A percentile compares a stretch with the other conserved stretches of the same genome.
Evolutionary conservation across 2,888 invertebrate genomes (phyloP).

Genomic region (Steinernema scapterisci): DNA sequence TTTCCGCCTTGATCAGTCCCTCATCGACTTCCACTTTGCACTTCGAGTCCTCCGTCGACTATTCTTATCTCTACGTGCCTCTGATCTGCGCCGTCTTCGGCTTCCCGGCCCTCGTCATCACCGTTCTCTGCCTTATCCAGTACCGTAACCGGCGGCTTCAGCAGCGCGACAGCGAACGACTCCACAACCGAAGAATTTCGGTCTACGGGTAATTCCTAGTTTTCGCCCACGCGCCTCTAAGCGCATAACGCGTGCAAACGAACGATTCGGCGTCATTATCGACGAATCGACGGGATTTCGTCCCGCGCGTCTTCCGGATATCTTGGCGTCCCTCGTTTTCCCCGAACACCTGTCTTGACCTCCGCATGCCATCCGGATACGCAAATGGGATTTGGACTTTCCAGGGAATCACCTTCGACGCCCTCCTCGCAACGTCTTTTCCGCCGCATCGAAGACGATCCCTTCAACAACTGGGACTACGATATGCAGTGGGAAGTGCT

Average conservation of each 20-base stretch:
- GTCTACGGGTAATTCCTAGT: constrained; percentile 3
- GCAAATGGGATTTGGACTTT: not conserved
- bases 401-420: constrained; percentile 4
- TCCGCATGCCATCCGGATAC: not conserved
- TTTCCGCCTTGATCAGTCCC: too few relatives aligned
- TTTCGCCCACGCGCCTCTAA: not conserved
- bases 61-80: constrained; percentile 41
- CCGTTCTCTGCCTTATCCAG: constrained; percentile 41
- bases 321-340: not conserved
- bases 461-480: not conserved
- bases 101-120: constrained; percentile 42
- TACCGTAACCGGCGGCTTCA: constrained; percentile 31
- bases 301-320: too few relatives aligned
- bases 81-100: constrained; percentile 44
- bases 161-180: constrained; percentile 17
- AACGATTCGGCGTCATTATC: too few relatives aligned
- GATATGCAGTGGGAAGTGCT: constrained; percentile 14
- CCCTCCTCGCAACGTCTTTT: not conserved
- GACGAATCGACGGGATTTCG: too few relatives aligned
- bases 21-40: too few relatives aligned
- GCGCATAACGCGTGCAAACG: too few relatives aligned
- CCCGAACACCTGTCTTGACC: not conserved
- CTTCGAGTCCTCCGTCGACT: constrained; percentile 29
- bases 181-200: constrained; percentile 8
- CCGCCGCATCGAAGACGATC: constrained; percentile 21